Base-by-base conservation (phyloP, 2,113 vertebrate species). In the Hydrolagus affinis region DNA sequence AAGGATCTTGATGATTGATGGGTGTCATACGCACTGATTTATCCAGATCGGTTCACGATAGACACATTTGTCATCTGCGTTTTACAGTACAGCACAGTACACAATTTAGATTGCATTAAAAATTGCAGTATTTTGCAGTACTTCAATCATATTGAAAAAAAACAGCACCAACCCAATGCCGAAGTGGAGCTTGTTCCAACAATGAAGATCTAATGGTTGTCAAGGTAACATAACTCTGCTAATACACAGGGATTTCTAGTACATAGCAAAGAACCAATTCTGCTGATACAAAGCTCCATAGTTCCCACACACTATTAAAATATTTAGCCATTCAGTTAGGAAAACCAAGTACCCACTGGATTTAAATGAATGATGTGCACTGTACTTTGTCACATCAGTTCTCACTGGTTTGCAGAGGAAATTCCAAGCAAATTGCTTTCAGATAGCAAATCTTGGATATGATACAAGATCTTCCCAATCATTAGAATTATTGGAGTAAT, bases 141-240 rank as follows among this genome's bases (percentile, higher is more conserved):
- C 66, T 83, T 83, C 30, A 83, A 68, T 30, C 1, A 68, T 21
- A 66, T 17, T 66, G 44, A 83, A 83, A 75, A 83, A 32, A 75
- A 83, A 32, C 32, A 66, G 62, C 15, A 68, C 78, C 23, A 83
- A 59, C 8, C 17, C 15, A 25, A 80, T 64, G 60, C 25, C 28
- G 7, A 80, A 83, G 17, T 75, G 56, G 17, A 21, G 60, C 60
- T 83, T 66, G 78, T 28, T 68, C 17, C 32, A 21, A 68, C 3
- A 21, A 83, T 32, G 78, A 83, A 66, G 60, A 64, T 66, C 17
- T 66, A 15, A 66, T 83, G 78, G 78, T 83, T 83, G 78, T 83
- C 78, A 19, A 19, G 78, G 78, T 66, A 83, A 83, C 78, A 32
- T 11, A 62, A 83, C 17, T 83, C 60, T 83, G 44, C 44, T 83